Percentiles rank a stretch among this genome's conserved stretches.
Conservation (phyloP, 1,140 invertebrate genomes). For the Neotoxoptera formosana region DNA sequence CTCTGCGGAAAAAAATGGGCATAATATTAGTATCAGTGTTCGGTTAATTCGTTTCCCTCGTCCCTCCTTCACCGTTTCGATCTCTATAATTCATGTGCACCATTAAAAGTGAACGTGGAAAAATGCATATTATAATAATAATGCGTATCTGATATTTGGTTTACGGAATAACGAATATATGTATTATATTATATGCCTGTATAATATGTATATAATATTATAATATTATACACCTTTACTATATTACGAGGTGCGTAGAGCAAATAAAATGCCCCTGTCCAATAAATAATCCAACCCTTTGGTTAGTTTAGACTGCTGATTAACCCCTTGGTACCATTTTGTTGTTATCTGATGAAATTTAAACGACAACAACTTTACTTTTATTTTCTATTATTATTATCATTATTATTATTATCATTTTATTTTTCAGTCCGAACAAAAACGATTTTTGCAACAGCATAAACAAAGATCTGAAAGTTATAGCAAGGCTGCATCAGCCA, state of each 20-base stretch:
- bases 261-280: conserved; percentile 22
- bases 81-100: not conserved
- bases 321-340: conserved; percentile 49
- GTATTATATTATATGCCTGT: not conserved
- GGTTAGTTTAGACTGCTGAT: conserved; percentile 23
- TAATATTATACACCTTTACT: not conserved
- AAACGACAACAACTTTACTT: not conserved
- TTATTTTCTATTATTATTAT: conserved; percentile 35
- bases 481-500: conserved; percentile 85
- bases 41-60: not conserved
- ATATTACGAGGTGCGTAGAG: not conserved
- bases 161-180: not conserved
- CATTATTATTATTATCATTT: conserved; percentile 53
- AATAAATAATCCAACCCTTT: conserved; percentile 45
- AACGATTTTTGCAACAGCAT: conserved; percentile 87
- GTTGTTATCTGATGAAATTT: conserved; percentile 27
- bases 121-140: conserved; percentile 11
- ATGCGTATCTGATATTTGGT: conserved; percentile 34
- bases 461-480: conserved; percentile 87
- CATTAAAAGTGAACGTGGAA: conserved; percentile 18
- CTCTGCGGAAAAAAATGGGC: not conserved
- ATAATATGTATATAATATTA: not conserved
- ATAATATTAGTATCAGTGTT: not conserved
- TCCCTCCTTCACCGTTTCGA: not conserved
- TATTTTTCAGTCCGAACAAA: conserved; percentile 80